phyloP scores from a whole-genome alignment of 1,140 invertebrate species.

The Drosophila kanapiae region DNA sequence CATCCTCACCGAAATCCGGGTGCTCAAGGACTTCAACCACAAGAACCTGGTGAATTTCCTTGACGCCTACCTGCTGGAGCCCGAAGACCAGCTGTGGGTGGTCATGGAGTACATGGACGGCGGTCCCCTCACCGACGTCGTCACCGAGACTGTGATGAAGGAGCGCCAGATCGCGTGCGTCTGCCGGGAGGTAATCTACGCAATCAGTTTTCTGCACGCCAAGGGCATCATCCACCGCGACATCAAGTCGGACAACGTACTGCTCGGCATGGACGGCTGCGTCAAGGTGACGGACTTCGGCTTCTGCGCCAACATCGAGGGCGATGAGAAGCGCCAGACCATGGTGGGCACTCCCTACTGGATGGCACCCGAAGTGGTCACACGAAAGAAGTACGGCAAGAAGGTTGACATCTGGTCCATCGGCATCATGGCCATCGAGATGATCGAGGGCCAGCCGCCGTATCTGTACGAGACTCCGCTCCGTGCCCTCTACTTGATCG shows the following conservation, averaged over 20 bases:
- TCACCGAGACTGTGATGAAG: constrained; percentile 99
- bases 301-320: constrained; percentile 96
- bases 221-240: constrained; percentile 97
- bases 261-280: constrained; percentile 97
- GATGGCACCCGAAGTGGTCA: constrained; percentile 97
- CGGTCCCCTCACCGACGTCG: constrained; percentile 98
- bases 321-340: constrained; percentile 97
- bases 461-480: constrained; percentile 98
- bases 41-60: constrained; percentile 99
- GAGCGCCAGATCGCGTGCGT: constrained; percentile 98
- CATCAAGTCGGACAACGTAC: constrained; percentile 98
- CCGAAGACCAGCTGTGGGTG: constrained; percentile 96
- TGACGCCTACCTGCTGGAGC: constrained; percentile 93
- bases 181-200: constrained; percentile 96
- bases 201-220: constrained; percentile 95
- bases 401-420: constrained; percentile 98
- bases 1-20: constrained; percentile 97
- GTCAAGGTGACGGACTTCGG: constrained; percentile 99
- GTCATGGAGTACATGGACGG: constrained; percentile 98
- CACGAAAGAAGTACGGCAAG: constrained; percentile 93
- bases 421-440: constrained; percentile 98
- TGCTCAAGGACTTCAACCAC: constrained; percentile 97
- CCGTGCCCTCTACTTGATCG: constrained; percentile 97
- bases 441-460: constrained; percentile 99
- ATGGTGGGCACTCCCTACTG: constrained; percentile 96